Conservation (phyloP, 2,797 vertebrate genomes). For the Danio aesculapii region DNA sequence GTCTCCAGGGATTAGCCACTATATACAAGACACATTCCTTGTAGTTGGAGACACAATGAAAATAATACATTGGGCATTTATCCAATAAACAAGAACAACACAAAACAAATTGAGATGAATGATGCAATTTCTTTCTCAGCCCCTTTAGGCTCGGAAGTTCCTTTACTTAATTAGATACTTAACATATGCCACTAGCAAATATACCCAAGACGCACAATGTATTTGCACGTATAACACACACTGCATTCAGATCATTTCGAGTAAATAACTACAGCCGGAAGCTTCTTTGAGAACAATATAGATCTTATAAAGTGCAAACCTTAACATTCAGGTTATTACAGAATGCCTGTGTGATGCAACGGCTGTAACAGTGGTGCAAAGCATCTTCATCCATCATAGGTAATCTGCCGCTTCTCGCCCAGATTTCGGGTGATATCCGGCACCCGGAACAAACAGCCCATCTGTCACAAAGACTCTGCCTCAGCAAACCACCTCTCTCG, state of each 20-base stretch:
- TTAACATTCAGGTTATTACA: slow-evolving; percentile 59
- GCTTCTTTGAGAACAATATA: slow-evolving; percentile 10
- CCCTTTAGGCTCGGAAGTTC: slow-evolving; percentile 45
- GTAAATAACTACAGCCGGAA: slow-evolving; percentile 32
- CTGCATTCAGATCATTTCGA: slow-evolving; percentile 1
- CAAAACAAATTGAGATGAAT: slow-evolving; percentile 51
- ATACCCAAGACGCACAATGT: slow-evolving; percentile 24
- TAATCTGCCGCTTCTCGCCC: slow-evolving; percentile 64
- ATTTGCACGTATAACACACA: slow-evolving; percentile 22
- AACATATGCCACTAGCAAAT: slow-evolving; percentile 41
- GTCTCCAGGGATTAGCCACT: slow-evolving; percentile 11
- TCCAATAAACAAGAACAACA: slow-evolving; percentile 50
- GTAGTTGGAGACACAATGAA: slow-evolving; percentile 12
- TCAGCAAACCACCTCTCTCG: slow-evolving; percentile 59
- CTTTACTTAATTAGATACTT: slow-evolving; percentile 48
- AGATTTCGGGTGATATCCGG: slow-evolving; percentile 66
- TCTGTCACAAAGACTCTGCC: slow-evolving; percentile 62
- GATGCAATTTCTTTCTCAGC: slow-evolving; percentile 30
- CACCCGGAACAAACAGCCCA: slow-evolving; percentile 67
- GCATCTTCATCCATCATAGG: slow-evolving; percentile 66
- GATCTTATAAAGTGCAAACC: slow-evolving; percentile 38
- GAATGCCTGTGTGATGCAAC: slow-evolving; percentile 49
- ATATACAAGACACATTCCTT: slow-evolving; percentile 18
- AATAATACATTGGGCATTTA: slow-evolving; percentile 34
- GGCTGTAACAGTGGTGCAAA: slow-evolving; percentile 56